Evolutionary conservation across 2,888 invertebrate genomes (phyloP).

Genomic region (Sinopyrophorus schimmeli): DNA sequence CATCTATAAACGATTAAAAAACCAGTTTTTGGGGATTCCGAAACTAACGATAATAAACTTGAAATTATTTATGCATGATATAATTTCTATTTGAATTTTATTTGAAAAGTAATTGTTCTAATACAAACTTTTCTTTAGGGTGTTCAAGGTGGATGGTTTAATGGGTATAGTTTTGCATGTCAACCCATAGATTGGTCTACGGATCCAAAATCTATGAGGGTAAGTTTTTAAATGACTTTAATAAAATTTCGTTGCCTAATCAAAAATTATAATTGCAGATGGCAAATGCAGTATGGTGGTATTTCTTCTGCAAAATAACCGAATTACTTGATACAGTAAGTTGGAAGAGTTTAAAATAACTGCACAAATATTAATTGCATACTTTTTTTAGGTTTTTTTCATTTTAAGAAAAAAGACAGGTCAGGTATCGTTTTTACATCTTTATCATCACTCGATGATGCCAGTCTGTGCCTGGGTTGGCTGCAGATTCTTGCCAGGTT

Average conservation of each 20-base stretch:
- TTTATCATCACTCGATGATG: slow-evolving; percentile 69
- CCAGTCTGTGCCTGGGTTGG: slow-evolving; percentile 62
- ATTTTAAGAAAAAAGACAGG: slow-evolving; percentile 69
- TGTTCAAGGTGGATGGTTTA: slow-evolving; percentile 51
- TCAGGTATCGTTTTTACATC: slow-evolving; percentile 69
- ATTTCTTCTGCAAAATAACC: slow-evolving; percentile 60
- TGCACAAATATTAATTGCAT: not conserved
- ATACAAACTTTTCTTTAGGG: slow-evolving; percentile 49
- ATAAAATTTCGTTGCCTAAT: slow-evolving; percentile 1
- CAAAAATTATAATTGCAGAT: slow-evolving; percentile 45
- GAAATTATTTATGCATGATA: no score
- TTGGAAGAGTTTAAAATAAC: not conserved
- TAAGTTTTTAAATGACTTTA: slow-evolving; percentile 53
- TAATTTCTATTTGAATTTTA: no score
- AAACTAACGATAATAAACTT: no score
- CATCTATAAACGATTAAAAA: no score
- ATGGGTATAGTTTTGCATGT: slow-evolving; percentile 70
- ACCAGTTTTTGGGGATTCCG: no score
- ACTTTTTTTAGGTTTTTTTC: slow-evolving; percentile 59
- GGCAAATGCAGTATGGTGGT: slow-evolving; percentile 56
- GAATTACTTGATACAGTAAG: slow-evolving; percentile 61
- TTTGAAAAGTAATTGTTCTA: no score
- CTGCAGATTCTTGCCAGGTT: slow-evolving; percentile 60
- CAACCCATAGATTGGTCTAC: slow-evolving; percentile 71
- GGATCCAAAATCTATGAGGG: slow-evolving; percentile 63